Base-by-base conservation (phyloP, 2,888 invertebrate genomes). In the Macrophya annulata region DNA sequence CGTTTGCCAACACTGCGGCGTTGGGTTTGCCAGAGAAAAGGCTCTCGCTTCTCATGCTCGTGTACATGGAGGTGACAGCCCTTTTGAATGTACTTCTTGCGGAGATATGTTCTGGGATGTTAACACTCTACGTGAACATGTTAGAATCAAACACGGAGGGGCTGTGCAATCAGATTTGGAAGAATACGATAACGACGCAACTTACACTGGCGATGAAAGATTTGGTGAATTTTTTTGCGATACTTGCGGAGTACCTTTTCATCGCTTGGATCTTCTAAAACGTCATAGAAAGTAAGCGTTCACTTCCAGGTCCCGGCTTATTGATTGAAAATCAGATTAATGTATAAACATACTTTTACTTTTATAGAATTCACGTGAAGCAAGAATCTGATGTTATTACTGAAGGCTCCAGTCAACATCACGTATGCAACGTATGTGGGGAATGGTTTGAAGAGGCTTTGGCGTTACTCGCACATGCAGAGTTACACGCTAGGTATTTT, bases 51-150 rank as follows among this genome's bases (percentile, higher is more conserved):
- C 97, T 0, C 97, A 98, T 91, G 94, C 96, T 0, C 93, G 97
- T 93, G 95, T 97, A 55, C 97, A 97, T 93, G 97, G 96, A 17
- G 97, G 96, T 21, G 97, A 97, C 90, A 97, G 97, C 21, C 97
- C 97, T 0, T 95, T 96, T 88, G 97, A 97, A 90, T 98, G 98
- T 91, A 95, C 95, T 65, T 95, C 96, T 87, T 98, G 97, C 91
- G 96, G 96, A 86, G 97, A 97, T 92, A 96, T 97, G 95, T 97
- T 97, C 92, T 97, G 97, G 97, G 96, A 96, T 89, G 92, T 94
- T 4, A 93, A 93, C 43, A 93, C 95, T 45, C 93, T 96, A 88
- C 94, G 95, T 65, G 96, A 96, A 77, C 96, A 96, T 89, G 94
- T 95, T 48, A 94, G 95, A 82, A 92, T 93, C 0, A 96, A 96